Evolutionary conservation across 2,888 invertebrate species (phyloP).

Genomic region (Tortrix viridana): DNA sequence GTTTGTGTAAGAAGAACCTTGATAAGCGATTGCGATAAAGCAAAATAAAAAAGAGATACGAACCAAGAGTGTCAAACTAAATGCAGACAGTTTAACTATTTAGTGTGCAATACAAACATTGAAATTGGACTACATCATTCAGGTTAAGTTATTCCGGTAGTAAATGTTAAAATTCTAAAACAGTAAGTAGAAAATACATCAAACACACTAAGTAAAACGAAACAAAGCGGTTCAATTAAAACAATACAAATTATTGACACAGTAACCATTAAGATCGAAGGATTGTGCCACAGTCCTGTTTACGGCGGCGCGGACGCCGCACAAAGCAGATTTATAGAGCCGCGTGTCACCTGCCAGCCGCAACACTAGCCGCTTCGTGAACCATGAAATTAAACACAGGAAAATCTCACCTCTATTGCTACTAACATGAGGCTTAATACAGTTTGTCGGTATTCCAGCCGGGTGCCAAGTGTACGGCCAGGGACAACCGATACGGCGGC

Average conservation of each 20-base stretch:
- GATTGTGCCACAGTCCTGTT: constrained; percentile 64
- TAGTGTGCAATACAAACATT: too few species aligned
- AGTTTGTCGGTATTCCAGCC: constrained; percentile 29
- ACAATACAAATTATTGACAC: constrained; percentile 65
- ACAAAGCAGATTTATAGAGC: constrained; percentile 70
- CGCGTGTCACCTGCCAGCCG: constrained; percentile 75
- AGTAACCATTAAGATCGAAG: constrained; percentile 62
- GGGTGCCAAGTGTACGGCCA: constrained; percentile 60
- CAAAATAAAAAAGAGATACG: too few species aligned
- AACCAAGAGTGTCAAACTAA: too few species aligned
- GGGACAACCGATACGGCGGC: constrained; percentile 66
- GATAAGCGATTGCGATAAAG: too few species aligned
- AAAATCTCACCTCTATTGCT: constrained; percentile 49
- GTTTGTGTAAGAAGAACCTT: too few species aligned
- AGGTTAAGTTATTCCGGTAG: too few species aligned
- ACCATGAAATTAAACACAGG: constrained; percentile 47
- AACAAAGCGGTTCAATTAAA: constrained; percentile 46
- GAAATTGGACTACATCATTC: too few species aligned
- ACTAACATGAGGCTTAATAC: constrained; percentile 48
- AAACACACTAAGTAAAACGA: constrained; percentile 8
- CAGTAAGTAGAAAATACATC: too few species aligned
- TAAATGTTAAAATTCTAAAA: too few species aligned
- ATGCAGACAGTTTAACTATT: too few species aligned
- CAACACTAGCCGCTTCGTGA: constrained; percentile 67
- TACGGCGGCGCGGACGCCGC: constrained; percentile 59